Evolutionary conservation across 2,797 vertebrate genomes (phyloP), one percentile per base, ranked within the genome.

Genomic region (Hephaestus fuliginosus): DNA sequence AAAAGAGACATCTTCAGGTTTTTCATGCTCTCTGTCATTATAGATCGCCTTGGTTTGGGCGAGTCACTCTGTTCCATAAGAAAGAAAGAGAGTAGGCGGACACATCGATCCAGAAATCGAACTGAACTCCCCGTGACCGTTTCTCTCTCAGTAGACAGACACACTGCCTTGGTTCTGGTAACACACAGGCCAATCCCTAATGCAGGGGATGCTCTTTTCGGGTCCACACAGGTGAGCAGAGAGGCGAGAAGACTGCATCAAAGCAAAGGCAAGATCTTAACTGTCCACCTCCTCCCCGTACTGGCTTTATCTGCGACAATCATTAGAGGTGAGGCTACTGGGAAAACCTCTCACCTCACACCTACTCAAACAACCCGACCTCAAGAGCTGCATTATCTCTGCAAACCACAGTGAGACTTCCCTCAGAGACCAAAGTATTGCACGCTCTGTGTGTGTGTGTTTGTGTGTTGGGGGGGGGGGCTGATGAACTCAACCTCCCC

Each of bases 51-150:
- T 43, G 44, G 70, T 83, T 85, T 88, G 48, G 84, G 78, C 70
- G 52, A 78, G 49, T 81, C 63, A 81, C 82, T 87, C 53, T 63
- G 58, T 78, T 70, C 63, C 72, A 65, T 48, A 41, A 85, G 57
- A 74, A 60, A 70, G 44, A 68, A 76, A 86, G 43, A 41, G 66
- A 67, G 84, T 78, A 74, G 86, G 89, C 17, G 64, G 84, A 81
- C 41, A 64, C 39, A 89, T 91, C 79, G 88, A 95, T 93, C 82
- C 61, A 84, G 48, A 86, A 82, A 91, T 92, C 76, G 58, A 88
- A 80, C 61, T 85, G 61, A 86, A 85, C 79, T 85, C 74, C 74
- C 67, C 25, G 15, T 67, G 65, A 78, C 74, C 39, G 76, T 62
- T 90, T 87, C 74, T 63, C 80, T 80, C 43, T 76, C 68, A 36